Evolutionary conservation across 2,797 vertebrate species (phyloP), one percentile per base, ranked within the genome.

Genomic region (Gymnoscopelus braueri): DNA sequence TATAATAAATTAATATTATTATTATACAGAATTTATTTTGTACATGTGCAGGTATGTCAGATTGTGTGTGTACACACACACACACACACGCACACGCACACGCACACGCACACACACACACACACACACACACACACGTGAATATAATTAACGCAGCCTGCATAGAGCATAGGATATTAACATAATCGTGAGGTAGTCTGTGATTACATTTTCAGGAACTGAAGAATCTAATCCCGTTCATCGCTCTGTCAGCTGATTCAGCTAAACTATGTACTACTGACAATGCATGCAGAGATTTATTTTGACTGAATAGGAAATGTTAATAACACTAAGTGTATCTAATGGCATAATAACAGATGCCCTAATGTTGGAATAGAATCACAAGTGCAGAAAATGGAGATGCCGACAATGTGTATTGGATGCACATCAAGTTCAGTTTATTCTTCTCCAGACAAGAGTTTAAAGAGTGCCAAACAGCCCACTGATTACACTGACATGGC

Each of bases 391-490:
- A 52, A 66, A 44, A 8, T 29, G 26, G 26, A 29, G 26, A 29
- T 29, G 8, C 8, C 9, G 39, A 10, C 39, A 9, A 44, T 44
- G 79, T 68, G 58, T 82, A 74, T 86, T 88, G 77, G 80, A 79
- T 70, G 80, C 70, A 86, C 85, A 86, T 86, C 71, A 70, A 62
- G 60, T 72, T 58, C 67, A 74, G 83, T 89, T 87, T 87, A 89
- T 89, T 85, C 75, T 82, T 73, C 12, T 78, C 29, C 58, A 65
- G 67, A 72, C 75, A 68, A 79, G 77, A 82, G 80, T 78, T 65
- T 47, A 56, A 63, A 24, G 62, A 52, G 72, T 62, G 14, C 74
- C 48, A 70, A 67, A 78, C 55, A 63, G 77, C 70, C 60, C 75
- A 78, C 79, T 78, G 53, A 60, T 49, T 44, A 10, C 39, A 44